Evolutionary conservation across 2,888 invertebrate genomes (phyloP).

Genomic region (Mayetiola destructor): DNA sequence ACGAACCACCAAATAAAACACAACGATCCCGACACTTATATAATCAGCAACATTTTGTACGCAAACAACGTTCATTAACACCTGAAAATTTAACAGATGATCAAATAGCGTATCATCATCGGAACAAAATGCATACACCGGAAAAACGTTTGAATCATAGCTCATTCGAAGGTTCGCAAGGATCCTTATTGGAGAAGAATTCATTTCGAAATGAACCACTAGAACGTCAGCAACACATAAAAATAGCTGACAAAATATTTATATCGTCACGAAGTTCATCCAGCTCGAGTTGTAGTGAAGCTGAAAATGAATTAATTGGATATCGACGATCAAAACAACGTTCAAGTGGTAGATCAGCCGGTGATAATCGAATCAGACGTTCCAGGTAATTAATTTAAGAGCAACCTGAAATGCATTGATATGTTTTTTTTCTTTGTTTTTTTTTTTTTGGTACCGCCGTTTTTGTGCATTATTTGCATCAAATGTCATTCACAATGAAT

Average conservation of each 20-base stretch:
- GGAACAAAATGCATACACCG: constrained; percentile 32
- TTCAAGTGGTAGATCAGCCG: constrained; percentile 26
- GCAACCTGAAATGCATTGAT: no score
- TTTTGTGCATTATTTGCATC: neutral
- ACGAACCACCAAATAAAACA: constrained; percentile 34
- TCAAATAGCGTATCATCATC: constrained; percentile 29
- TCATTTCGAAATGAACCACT: constrained; percentile 32
- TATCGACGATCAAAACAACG: constrained; percentile 28
- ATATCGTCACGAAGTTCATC: constrained; percentile 30
- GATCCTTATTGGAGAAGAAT: constrained; percentile 25
- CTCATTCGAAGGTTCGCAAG: constrained; percentile 11
- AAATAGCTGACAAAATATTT: constrained; percentile 22
- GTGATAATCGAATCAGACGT: constrained; percentile 32
- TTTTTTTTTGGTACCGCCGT: neutral
- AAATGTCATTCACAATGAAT: neutral
- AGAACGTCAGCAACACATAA: constrained; percentile 28
- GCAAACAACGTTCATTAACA: constrained; percentile 32
- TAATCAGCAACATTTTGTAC: constrained; percentile 13
- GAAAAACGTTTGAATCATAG: constrained; percentile 28
- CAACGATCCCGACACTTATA: neutral
- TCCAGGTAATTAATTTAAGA: constrained; percentile 29
- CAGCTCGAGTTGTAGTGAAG: constrained; percentile 35
- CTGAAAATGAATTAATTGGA: constrained; percentile 22
- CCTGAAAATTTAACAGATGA: constrained; percentile 26
- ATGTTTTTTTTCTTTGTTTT: neutral